phyloP scores from a whole-genome alignment of 1,140 invertebrate genomes.

The Aphis gossypii region DNA sequence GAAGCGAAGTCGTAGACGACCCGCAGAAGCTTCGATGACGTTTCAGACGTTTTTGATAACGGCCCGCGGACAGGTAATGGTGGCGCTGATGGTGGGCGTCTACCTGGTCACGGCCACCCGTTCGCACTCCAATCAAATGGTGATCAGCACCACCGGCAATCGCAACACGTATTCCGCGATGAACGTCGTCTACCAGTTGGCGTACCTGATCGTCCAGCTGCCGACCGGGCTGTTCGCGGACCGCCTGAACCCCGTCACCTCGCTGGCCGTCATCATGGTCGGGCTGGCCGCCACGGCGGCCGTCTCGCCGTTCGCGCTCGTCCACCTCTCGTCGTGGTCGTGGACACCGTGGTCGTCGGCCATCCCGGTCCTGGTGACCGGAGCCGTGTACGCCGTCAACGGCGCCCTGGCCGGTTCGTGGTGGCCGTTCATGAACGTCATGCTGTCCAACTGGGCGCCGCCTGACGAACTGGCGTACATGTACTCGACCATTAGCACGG shows the following conservation, averaged over 20 bases:
- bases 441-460: constrained; percentile 50
- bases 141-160: neutral
- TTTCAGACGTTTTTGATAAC: neutral
- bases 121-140: constrained; percentile 27
- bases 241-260: neutral
- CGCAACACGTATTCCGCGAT: neutral
- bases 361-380: neutral
- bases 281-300: neutral
- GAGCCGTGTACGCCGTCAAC: neutral
- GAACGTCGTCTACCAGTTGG: constrained; percentile 8
- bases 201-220: neutral
- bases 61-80: constrained; percentile 15
- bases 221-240: neutral
- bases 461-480: neutral
- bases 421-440: constrained; percentile 50
- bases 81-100: neutral
- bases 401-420: neutral
- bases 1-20: neutral
- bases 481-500: constrained; percentile 8
- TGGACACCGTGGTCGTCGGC: neutral
- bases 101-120: neutral
- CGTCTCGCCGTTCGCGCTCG: neutral
- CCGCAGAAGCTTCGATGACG: neutral
- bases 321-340: neutral
- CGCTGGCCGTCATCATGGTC: neutral